These are phyloP conservation scores for Musca vetustissima DNA, from an alignment of 1,140 invertebrate genomes.

Conservation along the genomic window DNA sequence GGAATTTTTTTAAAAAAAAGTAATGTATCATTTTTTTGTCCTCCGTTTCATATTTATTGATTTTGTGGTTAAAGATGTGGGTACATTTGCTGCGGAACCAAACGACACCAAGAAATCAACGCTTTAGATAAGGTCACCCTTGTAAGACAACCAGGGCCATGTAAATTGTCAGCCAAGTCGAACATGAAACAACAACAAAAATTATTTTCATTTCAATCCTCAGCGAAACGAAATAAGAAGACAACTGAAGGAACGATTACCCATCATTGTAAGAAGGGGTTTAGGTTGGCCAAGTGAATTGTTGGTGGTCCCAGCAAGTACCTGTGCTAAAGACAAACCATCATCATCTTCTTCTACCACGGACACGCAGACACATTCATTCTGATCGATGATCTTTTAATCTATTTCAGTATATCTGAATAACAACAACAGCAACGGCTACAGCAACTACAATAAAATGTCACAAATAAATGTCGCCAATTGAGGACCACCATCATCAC, in stretches of 20 bases:
- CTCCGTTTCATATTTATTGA: not conserved
- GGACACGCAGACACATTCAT: too few species aligned
- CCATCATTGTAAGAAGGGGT: too few species aligned
- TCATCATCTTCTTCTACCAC: too few species aligned
- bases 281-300: too few species aligned
- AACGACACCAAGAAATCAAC: constrained; percentile 52
- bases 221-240: too few species aligned
- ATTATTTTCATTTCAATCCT: too few species aligned
- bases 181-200: too few species aligned
- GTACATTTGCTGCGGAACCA: not conserved
- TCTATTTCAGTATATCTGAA: constrained; percentile 11
- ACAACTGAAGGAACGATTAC: too few species aligned
- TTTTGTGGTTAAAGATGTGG: not conserved
- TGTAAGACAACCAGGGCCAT: constrained; percentile 14
- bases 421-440: not conserved
- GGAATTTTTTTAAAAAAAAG: constrained; percentile 1
- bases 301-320: too few species aligned
- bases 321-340: too few species aligned
- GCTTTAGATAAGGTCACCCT: constrained; percentile 49
- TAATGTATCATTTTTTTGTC: constrained; percentile 12
- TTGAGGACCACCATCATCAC: constrained; percentile 3
- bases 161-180: not conserved
- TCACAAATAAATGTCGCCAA: constrained; percentile 16
- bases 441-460: not conserved
- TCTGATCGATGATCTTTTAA: constrained; percentile 24